Percentiles rank a stretch among this genome's conserved stretches.
phyloP scores from a whole-genome alignment of 2,888 invertebrate species.

The Cantharis flavilabris region DNA sequence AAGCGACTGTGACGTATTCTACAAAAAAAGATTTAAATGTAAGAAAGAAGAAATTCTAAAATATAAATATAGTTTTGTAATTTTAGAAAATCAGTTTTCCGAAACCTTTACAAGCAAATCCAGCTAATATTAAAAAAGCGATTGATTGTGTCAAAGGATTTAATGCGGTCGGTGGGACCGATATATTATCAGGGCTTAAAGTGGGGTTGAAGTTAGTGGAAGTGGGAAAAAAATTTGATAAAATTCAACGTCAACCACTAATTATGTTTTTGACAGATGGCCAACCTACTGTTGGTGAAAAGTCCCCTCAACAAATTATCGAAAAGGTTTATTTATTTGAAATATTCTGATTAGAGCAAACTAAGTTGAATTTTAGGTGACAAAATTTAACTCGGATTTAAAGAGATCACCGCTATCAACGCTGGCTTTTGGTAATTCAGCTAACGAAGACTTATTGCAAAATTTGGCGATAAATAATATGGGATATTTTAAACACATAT shows the following conservation, averaged over 20 bases:
- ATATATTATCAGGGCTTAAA: slow-evolving; percentile 68
- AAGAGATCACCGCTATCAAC: not conserved
- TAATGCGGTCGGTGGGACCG: slow-evolving; percentile 65
- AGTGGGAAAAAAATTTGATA: slow-evolving; percentile 34
- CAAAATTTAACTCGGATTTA: not conserved
- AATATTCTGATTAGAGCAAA: slow-evolving; percentile 55
- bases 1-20: slow-evolving; percentile 44
- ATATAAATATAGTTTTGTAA: not conserved
- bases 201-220: slow-evolving; percentile 54
- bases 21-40: not conserved
- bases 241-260: slow-evolving; percentile 60
- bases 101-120: slow-evolving; percentile 60
- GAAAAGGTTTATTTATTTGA: slow-evolving; percentile 47
- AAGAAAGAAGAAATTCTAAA: not conserved
- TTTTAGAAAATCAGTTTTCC: slow-evolving; percentile 50
- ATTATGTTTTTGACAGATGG: slow-evolving; percentile 71
- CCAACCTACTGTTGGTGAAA: slow-evolving; percentile 63
- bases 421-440: not conserved
- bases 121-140: slow-evolving; percentile 64
- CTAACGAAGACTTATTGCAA: not conserved
- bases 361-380: slow-evolving; percentile 47
- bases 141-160: slow-evolving; percentile 62
- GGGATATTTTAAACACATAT: not conserved
- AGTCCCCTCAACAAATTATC: slow-evolving; percentile 59
- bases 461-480: not conserved